Percentiles rank a stretch among this genome's conserved stretches.
Conservation (phyloP, 2,113 vertebrate genomes). For the Lycocorax pyrrhopterus region DNA sequence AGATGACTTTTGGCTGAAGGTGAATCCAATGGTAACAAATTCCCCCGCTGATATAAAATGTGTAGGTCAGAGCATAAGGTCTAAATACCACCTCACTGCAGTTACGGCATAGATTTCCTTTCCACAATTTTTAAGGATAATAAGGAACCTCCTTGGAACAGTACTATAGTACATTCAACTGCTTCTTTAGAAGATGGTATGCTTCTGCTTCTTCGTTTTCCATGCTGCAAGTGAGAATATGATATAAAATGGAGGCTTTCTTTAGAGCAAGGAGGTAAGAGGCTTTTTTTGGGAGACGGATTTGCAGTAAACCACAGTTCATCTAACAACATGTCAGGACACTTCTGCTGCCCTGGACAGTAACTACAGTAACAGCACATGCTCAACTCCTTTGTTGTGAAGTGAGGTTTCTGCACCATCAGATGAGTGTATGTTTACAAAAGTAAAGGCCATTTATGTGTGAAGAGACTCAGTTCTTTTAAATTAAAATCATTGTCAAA, state of each 20-base stretch:
- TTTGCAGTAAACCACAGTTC: not conserved
- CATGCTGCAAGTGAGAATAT: not conserved
- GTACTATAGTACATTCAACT: not conserved
- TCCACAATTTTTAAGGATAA: not conserved
- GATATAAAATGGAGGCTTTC: not conserved
- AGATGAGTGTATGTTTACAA: not conserved
- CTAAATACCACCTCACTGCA: not conserved
- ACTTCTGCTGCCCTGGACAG: not conserved
- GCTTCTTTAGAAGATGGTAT: not conserved
- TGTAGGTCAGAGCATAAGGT: not conserved
- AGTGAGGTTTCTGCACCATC: not conserved
- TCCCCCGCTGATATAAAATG: not conserved
- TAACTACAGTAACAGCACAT: not conserved
- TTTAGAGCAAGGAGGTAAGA: not conserved
- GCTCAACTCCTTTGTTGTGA: not conserved
- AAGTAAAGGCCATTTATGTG: not conserved
- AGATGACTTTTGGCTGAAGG: not conserved
- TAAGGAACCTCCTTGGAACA: not conserved
- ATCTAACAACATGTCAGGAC: not conserved
- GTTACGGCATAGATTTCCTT: not conserved
- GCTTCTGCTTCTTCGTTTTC: not conserved
- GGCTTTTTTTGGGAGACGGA: not conserved
- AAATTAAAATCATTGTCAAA: not conserved
- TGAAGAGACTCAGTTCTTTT: not conserved
- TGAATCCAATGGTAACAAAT: not conserved